These are phyloP conservation scores for Clarias platycephalus DNA, from an alignment of 2,797 vertebrate genomes.

Conservation along the genomic window DNA sequence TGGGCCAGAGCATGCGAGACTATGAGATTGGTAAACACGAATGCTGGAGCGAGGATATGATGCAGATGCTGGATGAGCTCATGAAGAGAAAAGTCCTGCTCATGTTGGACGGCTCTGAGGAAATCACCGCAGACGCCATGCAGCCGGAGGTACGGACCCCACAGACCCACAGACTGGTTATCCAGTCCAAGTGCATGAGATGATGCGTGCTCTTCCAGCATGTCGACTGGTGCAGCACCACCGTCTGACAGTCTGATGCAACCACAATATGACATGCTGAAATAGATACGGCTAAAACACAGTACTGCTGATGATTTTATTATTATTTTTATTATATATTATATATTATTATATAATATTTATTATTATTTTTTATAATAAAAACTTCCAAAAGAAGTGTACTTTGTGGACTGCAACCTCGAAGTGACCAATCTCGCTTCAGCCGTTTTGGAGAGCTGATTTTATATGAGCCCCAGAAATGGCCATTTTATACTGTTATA, in stretches of 20 bases:
- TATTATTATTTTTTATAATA: too few species aligned
- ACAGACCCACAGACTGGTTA: neutral
- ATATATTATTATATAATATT: too few species aligned
- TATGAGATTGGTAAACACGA: conserved; percentile 78
- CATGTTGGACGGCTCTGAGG: conserved; percentile 47
- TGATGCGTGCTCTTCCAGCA: too few species aligned
- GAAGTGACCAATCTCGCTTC: too few species aligned
- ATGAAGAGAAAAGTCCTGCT: conserved; percentile 80
- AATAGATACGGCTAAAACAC: neutral
- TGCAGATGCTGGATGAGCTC: conserved; percentile 70
- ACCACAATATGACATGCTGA: neutral
- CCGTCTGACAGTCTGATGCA: neutral
- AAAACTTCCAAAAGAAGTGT: too few species aligned
- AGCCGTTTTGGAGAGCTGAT: too few species aligned
- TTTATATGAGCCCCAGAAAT: too few species aligned
- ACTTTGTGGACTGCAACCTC: too few species aligned
- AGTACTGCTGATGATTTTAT: too few species aligned
- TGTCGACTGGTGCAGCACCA: neutral
- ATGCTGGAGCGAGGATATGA: conserved; percentile 73
- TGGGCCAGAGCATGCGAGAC: conserved; percentile 74
- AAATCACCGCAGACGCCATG: conserved; percentile 38
- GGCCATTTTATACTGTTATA: too few species aligned
- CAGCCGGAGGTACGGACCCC: conserved; percentile 59
- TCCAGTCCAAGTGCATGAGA: neutral
- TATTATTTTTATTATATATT: too few species aligned